Conservation (phyloP, 1,140 invertebrate species). For the Drosophila hydei region DNA sequence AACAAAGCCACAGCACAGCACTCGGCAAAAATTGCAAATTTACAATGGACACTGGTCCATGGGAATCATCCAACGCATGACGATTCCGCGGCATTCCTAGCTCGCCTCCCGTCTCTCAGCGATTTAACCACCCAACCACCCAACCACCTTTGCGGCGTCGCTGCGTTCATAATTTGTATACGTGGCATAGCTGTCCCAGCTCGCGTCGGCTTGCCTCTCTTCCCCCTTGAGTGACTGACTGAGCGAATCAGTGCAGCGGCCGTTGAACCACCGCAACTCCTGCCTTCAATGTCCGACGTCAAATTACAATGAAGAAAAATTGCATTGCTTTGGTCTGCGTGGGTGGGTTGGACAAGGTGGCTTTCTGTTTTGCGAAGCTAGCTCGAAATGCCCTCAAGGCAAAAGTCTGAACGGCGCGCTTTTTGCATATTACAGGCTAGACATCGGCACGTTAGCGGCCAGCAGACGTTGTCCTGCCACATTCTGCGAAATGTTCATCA, state of each 20-base stretch:
- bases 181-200: conserved; percentile 10
- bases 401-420: conserved; percentile 66
- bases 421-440: conserved; percentile 77
- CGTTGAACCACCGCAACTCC: conserved; percentile 30
- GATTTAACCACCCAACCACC: not conserved
- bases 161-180: conserved; percentile 40
- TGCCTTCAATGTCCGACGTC: conserved; percentile 20
- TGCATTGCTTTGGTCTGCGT: conserved; percentile 52
- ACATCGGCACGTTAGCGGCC: conserved; percentile 71
- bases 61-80: conserved; percentile 50
- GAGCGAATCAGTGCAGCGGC: conserved; percentile 67
- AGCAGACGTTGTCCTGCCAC: conserved; percentile 37
- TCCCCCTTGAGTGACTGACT: not conserved
- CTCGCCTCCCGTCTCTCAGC: not conserved
- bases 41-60: conserved; percentile 63
- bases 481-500: conserved; percentile 72
- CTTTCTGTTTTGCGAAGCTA: conserved; percentile 7
- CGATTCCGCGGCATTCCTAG: conserved; percentile 15
- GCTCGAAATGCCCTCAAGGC: conserved; percentile 71
- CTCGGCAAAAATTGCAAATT: conserved; percentile 78
- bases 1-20: conserved; percentile 70
- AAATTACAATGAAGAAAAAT: conserved; percentile 82
- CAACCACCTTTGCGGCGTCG: not conserved
- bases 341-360: not conserved
- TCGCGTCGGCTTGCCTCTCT: not conserved